Evolutionary conservation across 2,797 vertebrate genomes (phyloP), one percentile per base, ranked within the genome.

Genomic region (Cuniculus paca): DNA sequence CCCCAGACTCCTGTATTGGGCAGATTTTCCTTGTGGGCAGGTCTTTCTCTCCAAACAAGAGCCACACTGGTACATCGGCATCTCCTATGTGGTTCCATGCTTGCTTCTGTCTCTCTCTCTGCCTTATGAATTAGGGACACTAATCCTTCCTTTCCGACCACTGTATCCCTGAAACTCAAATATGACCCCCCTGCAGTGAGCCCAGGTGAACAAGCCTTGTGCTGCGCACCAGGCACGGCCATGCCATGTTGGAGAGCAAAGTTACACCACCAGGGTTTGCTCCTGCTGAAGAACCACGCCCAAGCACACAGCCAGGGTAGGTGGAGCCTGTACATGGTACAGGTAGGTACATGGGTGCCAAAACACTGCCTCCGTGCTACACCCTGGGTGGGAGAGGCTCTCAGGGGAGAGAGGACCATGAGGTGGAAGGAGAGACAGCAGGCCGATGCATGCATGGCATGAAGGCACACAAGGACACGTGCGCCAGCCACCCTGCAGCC

Each of bases 1-100:
- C 2, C 17, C 54, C n/a, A 26, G 77, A 31, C 36, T 36, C 17
- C 78, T 26, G 4, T 88, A n/a, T 0, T 26, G 45, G 68, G 36
- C 31, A 60, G 86, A 28, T 52, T 36, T 26, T n/a, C 5, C 22
- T 54, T 12, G 31, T 1, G 22, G 45, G 26, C 52, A 60, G 24
- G 28, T 7, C 6, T 24, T 34, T 42, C 42, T 74, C 22, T 82
- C 50, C 39, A 81, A 22, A 74, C 4, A 31, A 63, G 52, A 11
- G 50, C 28, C 5, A 5, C 10, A 1, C 9, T 12, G 54, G 6
- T 4, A 42, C n/a, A 31, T 31, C 12, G 1, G 5, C 12, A 42
- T 13, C 12, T 2, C 48, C 20, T 14, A 12, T 42, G 54, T 24
- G 9, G 28, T 60, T 82, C 45, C 6, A 39, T 5, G 10, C 1